phyloP scores from a whole-genome alignment of 1,140 invertebrate genomes.

The Cotesia vestalis region DNA sequence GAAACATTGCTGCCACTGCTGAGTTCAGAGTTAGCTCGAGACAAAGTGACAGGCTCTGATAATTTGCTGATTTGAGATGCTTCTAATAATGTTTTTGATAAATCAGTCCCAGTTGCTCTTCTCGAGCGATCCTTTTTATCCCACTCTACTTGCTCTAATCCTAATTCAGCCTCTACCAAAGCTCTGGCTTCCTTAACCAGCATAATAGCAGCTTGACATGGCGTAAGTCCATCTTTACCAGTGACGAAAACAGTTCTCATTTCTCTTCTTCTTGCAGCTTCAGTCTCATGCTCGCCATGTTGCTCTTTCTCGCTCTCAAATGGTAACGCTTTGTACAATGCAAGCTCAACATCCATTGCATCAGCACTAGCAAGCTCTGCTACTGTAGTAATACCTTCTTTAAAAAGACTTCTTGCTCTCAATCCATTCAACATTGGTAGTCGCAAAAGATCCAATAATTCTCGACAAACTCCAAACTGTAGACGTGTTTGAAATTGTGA shows the following conservation, averaged over 20 bases:
- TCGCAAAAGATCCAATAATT: slow-evolving; percentile 91
- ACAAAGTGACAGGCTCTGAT: background rate
- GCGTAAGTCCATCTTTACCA: slow-evolving; percentile 82
- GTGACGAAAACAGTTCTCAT: slow-evolving; percentile 82
- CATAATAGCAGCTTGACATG: slow-evolving; percentile 80
- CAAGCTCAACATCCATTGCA: slow-evolving; percentile 75
- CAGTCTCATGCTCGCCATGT: slow-evolving; percentile 75
- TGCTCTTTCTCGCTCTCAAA: slow-evolving; percentile 84
- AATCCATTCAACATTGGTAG: slow-evolving; percentile 85
- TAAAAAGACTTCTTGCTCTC: slow-evolving; percentile 83
- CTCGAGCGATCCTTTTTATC: slow-evolving; percentile 40
- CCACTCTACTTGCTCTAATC: slow-evolving; percentile 63
- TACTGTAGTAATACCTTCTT: slow-evolving; percentile 83
- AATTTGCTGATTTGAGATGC: background rate
- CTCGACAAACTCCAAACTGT: slow-evolving; percentile 92
- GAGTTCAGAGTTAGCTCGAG: background rate
- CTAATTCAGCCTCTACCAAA: slow-evolving; percentile 69
- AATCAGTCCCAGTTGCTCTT: background rate
- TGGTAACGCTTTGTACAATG: slow-evolving; percentile 80
- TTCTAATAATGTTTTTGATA: background rate
- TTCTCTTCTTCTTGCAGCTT: slow-evolving; percentile 74
- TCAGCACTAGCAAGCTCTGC: slow-evolving; percentile 80
- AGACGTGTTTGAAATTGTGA: slow-evolving; percentile 93
- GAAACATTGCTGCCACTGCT: slow-evolving; percentile 12
- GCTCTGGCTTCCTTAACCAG: slow-evolving; percentile 83